Conservation (phyloP, 2,888 invertebrate species). For the Nasonia oneida region DNA sequence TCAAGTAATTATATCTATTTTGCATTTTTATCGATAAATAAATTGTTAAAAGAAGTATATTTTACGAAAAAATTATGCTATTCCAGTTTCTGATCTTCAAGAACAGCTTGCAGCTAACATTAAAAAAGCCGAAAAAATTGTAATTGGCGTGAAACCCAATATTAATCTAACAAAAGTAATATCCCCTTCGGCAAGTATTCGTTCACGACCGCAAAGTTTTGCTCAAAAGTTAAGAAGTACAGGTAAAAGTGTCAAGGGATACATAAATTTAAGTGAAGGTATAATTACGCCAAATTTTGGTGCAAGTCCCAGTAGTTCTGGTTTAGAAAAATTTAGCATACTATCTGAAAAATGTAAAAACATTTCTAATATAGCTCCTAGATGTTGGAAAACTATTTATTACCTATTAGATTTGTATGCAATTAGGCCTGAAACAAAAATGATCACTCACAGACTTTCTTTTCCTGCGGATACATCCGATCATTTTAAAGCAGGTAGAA, state of each 20-base stretch:
- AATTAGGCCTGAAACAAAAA: conserved; percentile 96
- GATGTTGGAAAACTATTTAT: conserved; percentile 97
- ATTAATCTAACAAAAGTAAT: conserved; percentile 76
- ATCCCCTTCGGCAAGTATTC: conserved; percentile 81
- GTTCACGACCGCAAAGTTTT: conserved; percentile 90
- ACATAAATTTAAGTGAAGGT: conserved; percentile 90
- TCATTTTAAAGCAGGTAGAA: conserved; percentile 83
- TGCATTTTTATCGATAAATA: background rate
- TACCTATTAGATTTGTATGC: conserved; percentile 95
- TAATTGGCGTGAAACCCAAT: conserved; percentile 70
- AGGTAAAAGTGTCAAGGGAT: conserved; percentile 91
- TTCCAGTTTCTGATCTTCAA: conserved; percentile 83
- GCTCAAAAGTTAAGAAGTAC: conserved; percentile 93
- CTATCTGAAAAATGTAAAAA: conserved; percentile 80
- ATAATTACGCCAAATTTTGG: conserved; percentile 86
- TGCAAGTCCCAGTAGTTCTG: conserved; percentile 83
- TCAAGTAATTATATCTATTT: conserved; percentile 79
- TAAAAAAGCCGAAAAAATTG: conserved; percentile 73
- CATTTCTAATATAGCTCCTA: conserved; percentile 82
- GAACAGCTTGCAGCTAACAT: conserved; percentile 81
- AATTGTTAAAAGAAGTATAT: background rate
- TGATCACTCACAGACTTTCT: conserved; percentile 90
- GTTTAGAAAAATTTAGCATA: conserved; percentile 80
- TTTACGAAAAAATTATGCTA: conserved; percentile 4
- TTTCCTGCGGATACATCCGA: conserved; percentile 87